These are phyloP conservation scores for Proterorhinus semilunaris DNA, from an alignment of 2,113 vertebrate genomes.

Conservation along the genomic window DNA sequence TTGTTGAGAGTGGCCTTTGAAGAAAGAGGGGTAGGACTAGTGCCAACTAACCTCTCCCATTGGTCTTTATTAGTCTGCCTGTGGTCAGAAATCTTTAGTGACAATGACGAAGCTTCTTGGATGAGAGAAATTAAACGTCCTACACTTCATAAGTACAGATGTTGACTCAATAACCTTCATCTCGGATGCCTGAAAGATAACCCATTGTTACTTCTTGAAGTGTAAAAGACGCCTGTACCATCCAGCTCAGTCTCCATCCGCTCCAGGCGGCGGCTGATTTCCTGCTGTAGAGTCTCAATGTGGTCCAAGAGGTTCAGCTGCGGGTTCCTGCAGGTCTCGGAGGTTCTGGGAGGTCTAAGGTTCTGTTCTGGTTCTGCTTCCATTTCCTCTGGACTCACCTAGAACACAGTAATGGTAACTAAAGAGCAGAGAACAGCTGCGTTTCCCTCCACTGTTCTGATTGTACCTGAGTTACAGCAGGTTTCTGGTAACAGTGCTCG, in stretches of 20 bases:
- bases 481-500: slow-evolving; percentile 98
- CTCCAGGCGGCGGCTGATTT: slow-evolving; percentile 94
- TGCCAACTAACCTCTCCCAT: too few species aligned
- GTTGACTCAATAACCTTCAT: too few species aligned
- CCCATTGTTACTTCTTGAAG: neutral
- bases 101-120: too few species aligned
- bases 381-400: neutral
- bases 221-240: slow-evolving; percentile 68
- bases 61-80: too few species aligned
- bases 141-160: too few species aligned
- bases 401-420: neutral
- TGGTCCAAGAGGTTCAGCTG: slow-evolving; percentile 91
- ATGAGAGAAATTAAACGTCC: too few species aligned
- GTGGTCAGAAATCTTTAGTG: too few species aligned
- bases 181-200: neutral
- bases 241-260: slow-evolving; percentile 94
- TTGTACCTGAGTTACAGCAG: slow-evolving; percentile 80
- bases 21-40: too few species aligned
- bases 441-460: neutral
- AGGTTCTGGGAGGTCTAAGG: slow-evolving; percentile 22
- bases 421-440: neutral
- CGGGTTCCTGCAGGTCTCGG: slow-evolving; percentile 36
- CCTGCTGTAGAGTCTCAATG: slow-evolving; percentile 88
- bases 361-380: slow-evolving; percentile 45
- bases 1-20: too few species aligned